Percentiles rank a stretch among this genome's conserved stretches.
phyloP scores from a whole-genome alignment of 2,888 invertebrate species.

The Andrena bicolor region DNA sequence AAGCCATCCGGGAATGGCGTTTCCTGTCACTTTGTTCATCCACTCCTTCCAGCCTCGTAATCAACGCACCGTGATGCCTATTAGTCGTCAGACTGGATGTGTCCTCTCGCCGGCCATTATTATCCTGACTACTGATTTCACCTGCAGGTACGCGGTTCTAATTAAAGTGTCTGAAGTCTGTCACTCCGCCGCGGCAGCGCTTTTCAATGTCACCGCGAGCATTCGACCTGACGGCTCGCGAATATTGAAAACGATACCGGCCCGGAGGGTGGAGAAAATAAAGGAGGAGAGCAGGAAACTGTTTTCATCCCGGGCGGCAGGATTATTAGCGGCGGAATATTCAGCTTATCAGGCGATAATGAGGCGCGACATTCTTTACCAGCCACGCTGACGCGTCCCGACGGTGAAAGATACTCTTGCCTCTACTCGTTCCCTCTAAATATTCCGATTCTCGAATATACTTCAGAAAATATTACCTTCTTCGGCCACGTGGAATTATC shows the following conservation, averaged over 20 bases:
- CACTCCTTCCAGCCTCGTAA: conserved; percentile 59
- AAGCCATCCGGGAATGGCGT: conserved; percentile 35
- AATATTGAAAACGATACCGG: conserved; percentile 56
- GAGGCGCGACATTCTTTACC: conserved; percentile 6
- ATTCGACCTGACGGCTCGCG: conserved; percentile 32
- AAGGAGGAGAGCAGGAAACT: conserved; percentile 6
- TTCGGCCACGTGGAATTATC: background rate
- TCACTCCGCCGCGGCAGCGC: conserved; percentile 51
- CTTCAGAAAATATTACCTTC: background rate
- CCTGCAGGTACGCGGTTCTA: conserved; percentile 57
- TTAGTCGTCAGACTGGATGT: conserved; percentile 53
- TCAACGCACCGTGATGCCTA: conserved; percentile 56
- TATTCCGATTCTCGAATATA: background rate
- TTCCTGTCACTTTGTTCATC: conserved; percentile 63
- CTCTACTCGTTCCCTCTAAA: background rate
- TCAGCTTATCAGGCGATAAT: conserved; percentile 25
- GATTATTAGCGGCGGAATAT: conserved; percentile 38
- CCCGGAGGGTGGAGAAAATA: conserved; percentile 6
- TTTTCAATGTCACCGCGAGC: conserved; percentile 46
- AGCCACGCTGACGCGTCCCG: background rate
- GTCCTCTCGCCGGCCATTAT: conserved; percentile 61
- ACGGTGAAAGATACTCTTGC: background rate
- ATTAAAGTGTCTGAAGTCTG: conserved; percentile 67
- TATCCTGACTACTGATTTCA: conserved; percentile 68
- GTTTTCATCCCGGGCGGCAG: conserved; percentile 28